Evolutionary conservation across 2,797 vertebrate species (phyloP).

Genomic region (Knipowitschia caucasica): DNA sequence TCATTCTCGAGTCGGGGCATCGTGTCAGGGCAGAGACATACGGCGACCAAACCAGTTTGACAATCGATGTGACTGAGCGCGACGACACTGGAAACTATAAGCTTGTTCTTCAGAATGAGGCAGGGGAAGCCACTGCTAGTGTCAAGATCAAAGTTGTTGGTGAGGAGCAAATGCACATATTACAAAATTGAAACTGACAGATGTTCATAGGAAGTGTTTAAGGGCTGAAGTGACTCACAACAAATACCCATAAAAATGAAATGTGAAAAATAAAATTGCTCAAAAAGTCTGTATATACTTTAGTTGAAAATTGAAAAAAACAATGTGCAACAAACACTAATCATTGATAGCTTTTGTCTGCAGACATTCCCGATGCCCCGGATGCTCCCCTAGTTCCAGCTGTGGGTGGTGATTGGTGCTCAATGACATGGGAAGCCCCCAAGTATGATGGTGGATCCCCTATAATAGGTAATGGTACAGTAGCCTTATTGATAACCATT

Average conservation of each 20-base stretch:
- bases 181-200: not conserved
- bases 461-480: constrained; percentile 80
- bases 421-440: constrained; percentile 93
- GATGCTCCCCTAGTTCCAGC: constrained; percentile 84
- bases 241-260: not conserved
- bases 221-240: not conserved
- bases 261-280: too few relatives aligned
- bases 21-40: constrained; percentile 87
- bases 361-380: constrained; percentile 94
- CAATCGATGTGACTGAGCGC: constrained; percentile 90
- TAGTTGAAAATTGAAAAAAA: not conserved
- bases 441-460: constrained; percentile 91
- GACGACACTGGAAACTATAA: constrained; percentile 91
- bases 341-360: constrained; percentile 9
- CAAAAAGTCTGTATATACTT: too few relatives aligned
- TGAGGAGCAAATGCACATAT: too few relatives aligned
- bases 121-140: constrained; percentile 87
- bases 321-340: not conserved
- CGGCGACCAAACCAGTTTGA: constrained; percentile 88
- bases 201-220: not conserved
- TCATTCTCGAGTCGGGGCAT: constrained; percentile 86
- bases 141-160: constrained; percentile 96
- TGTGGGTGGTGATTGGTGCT: constrained; percentile 95
- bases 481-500: not conserved
- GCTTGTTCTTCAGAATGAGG: constrained; percentile 94